A percentile compares a stretch with the other conserved stretches of the same genome.
phyloP scores from a whole-genome alignment of 2,888 invertebrate species.

The Amaurobius ferox region DNA sequence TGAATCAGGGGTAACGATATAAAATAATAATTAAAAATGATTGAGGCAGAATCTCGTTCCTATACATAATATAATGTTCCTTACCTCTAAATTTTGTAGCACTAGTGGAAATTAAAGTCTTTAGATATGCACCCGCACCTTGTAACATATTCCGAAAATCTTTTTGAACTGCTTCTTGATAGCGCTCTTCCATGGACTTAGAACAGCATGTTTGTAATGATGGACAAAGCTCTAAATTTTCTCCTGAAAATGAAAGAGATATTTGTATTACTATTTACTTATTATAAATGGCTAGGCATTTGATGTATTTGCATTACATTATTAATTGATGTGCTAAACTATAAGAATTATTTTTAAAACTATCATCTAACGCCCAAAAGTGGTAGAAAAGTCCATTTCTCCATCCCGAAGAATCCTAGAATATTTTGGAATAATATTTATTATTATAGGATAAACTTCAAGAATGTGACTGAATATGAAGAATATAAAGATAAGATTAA shows the following conservation, averaged over 20 bases:
- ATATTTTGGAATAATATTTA: no score
- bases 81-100: constrained; percentile 86
- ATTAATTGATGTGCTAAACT: not conserved
- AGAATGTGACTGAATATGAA: no score
- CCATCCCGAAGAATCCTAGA: no score
- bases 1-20: no score
- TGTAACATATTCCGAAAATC: constrained; percentile 85
- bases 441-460: no score
- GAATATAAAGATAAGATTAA: no score
- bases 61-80: no score
- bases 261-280: no score
- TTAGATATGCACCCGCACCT: constrained; percentile 85
- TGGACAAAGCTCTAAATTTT: constrained; percentile 77
- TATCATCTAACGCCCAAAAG: not conserved
- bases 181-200: constrained; percentile 81
- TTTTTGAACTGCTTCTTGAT: constrained; percentile 81
- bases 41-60: no score
- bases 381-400: no score
- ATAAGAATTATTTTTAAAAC: not conserved
- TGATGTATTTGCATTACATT: not conserved
- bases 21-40: no score
- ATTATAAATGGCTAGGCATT: no score
- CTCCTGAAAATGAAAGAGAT: constrained; percentile 75
- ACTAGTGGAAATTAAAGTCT: constrained; percentile 86
- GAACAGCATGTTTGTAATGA: constrained; percentile 82